Evolutionary conservation across 2,113 vertebrate genomes (phyloP).

Genomic region (Sarotherodon lohbergeri): DNA sequence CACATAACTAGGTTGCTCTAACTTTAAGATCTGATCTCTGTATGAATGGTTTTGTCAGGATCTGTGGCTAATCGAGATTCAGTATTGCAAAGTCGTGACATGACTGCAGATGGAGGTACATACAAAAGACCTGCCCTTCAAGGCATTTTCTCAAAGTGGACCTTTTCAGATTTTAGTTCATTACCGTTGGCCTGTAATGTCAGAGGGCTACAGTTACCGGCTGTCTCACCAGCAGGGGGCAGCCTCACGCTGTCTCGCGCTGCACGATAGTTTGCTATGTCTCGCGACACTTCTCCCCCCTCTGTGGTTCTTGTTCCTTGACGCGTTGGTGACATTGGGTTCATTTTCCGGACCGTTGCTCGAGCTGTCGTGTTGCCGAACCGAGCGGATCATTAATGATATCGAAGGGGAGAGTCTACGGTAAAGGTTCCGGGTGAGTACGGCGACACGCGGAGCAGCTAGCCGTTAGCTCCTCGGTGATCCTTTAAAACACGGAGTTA

Average conservation of each 20-base stretch:
- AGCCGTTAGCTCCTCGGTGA: neutral
- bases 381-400: neutral
- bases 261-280: neutral
- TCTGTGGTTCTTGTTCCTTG: neutral
- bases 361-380: neutral
- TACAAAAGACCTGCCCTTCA: neutral
- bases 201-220: neutral
- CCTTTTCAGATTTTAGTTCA: neutral
- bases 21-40: neutral
- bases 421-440: constrained; percentile 32
- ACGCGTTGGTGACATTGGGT: neutral
- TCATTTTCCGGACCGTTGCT: neutral
- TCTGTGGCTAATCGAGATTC: neutral
- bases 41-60: neutral
- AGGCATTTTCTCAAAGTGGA: neutral
- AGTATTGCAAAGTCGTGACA: neutral
- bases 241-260: neutral
- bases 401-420: constrained; percentile 15
- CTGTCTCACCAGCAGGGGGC: neutral
- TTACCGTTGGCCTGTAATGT: neutral
- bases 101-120: neutral
- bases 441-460: neutral
- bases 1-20: neutral
- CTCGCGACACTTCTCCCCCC: constrained; percentile 2
- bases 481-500: neutral